Percentiles rank a stretch among this genome's conserved stretches.
Evolutionary conservation across 2,888 invertebrate species (phyloP).

Genomic region (Stenichneumon culpator): DNA sequence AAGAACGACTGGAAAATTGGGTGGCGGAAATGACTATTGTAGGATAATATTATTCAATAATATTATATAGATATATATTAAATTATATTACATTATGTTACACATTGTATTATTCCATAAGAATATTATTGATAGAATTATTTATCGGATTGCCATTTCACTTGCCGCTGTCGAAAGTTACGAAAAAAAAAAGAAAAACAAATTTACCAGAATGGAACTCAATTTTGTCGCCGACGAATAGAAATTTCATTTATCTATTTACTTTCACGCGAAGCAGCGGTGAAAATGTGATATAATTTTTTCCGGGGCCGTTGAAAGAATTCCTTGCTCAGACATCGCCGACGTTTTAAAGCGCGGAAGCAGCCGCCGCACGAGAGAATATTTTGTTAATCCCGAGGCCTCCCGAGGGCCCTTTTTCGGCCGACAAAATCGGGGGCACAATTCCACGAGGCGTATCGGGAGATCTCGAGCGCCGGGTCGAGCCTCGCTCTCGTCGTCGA

Average conservation of each 20-base stretch:
- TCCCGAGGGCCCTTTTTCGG: constrained; percentile 30
- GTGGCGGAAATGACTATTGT: too few relatives aligned
- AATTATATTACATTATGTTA: too few relatives aligned
- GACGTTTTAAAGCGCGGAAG: constrained; percentile 45
- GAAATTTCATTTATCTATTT: not conserved
- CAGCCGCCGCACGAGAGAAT: constrained; percentile 38
- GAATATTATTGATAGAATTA: not conserved
- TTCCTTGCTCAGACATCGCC: not conserved
- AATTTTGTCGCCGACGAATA: not conserved
- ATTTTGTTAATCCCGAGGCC: constrained; percentile 32
- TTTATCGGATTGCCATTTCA: too few relatives aligned
- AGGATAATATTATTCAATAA: too few relatives aligned
- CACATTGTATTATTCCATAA: not conserved
- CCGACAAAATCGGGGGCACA: constrained; percentile 27
- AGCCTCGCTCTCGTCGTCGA: constrained; percentile 35
- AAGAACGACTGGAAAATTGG: too few relatives aligned
- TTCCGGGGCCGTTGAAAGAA: not conserved
- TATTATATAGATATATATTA: too few relatives aligned
- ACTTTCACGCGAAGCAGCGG: not conserved
- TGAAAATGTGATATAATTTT: not conserved
- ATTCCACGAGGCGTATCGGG: constrained; percentile 57
- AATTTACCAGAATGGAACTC: not conserved
- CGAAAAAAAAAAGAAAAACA: not conserved
- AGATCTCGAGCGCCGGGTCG: constrained; percentile 52
- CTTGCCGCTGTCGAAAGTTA: not conserved